Evolutionary conservation across 2,113 vertebrate genomes (phyloP), one percentile per base, ranked within the genome.

Genomic region (Nettapus auritus): DNA sequence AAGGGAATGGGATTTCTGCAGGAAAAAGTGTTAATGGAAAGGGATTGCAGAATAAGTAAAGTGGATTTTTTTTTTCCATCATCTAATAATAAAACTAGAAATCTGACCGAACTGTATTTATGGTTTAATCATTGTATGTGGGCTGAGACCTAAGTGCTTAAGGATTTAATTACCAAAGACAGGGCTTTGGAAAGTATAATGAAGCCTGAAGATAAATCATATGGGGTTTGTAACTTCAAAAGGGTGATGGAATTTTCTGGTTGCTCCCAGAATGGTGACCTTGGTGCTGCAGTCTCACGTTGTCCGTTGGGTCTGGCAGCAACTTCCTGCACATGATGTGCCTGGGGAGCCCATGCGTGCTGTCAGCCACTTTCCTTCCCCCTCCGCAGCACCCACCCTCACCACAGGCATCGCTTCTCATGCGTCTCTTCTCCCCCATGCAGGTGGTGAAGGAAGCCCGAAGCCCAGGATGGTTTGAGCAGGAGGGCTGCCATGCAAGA

Each of bases 281-380:
- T 38, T 31, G 8, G 76, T 2, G 3, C n/a, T 15, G 2, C 1
- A 2, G 4, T 56, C 21, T 42, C 19, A 25, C 55, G 66, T 2
- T 5, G 53, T 67, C 48, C 17, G 33, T 52, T 0, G 50, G 56
- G 68, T 42, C 31, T 46, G 2, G 0, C 36, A 9, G 64, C 0
- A 1, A 29, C 28, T n/a, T 48, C 19, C 20, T 21, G 20, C 20
- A 10, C 46, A 9, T 21, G 46, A 48, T 48, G 46, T 21, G 19
- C 46, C 20, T 21, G 46, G 46, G 46, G 46, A 48, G 46, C 21
- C 46, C 21, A 21, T 48, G 17, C 16, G 20, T 48, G 46, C 46
- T 10, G 0, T n/a, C 19, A 13, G 0, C 56, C 4, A 3, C 36
- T 78, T 14, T 23, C 55, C 57, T 9, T 36, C 17, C 60, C 40